Conservation (phyloP, 2,113 vertebrate genomes). For the Regulus satrapa region DNA sequence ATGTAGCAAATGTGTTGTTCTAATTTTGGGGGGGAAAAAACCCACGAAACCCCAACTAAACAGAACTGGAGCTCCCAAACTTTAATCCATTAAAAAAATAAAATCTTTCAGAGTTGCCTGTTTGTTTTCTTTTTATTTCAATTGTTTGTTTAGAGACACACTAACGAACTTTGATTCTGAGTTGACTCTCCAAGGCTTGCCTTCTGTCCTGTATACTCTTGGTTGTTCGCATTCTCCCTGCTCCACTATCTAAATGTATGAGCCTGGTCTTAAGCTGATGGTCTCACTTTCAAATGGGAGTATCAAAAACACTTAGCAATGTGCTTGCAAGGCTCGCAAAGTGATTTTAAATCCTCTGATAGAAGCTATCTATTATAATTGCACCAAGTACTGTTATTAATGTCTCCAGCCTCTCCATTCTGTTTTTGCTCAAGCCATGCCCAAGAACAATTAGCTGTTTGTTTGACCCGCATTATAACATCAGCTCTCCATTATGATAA, state of each 20-base stretch:
- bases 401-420: constrained; percentile 20
- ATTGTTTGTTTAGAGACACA: not conserved
- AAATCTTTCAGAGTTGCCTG: not conserved
- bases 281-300: constrained; percentile 37
- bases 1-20: not conserved
- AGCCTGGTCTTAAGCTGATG: constrained; percentile 2
- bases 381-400: constrained; percentile 27
- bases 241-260: not conserved
- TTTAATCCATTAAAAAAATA: too few species aligned
- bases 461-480: constrained; percentile 33
- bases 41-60: not conserved
- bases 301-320: constrained; percentile 26
- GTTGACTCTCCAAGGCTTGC: not conserved
- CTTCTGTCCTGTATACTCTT: not conserved
- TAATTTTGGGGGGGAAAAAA: fast-evolving
- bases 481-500: constrained; percentile 31
- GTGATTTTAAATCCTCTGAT: constrained; percentile 26
- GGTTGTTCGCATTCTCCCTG: not conserved
- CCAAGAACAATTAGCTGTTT: constrained; percentile 61
- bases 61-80: fast-evolving
- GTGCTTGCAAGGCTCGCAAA: not conserved
- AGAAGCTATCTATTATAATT: constrained; percentile 42
- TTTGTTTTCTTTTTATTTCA: not conserved
- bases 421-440: constrained; percentile 15
- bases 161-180: not conserved